Evolutionary conservation across 2,797 vertebrate genomes (phyloP).

Genomic region (Anas bernieri): DNA sequence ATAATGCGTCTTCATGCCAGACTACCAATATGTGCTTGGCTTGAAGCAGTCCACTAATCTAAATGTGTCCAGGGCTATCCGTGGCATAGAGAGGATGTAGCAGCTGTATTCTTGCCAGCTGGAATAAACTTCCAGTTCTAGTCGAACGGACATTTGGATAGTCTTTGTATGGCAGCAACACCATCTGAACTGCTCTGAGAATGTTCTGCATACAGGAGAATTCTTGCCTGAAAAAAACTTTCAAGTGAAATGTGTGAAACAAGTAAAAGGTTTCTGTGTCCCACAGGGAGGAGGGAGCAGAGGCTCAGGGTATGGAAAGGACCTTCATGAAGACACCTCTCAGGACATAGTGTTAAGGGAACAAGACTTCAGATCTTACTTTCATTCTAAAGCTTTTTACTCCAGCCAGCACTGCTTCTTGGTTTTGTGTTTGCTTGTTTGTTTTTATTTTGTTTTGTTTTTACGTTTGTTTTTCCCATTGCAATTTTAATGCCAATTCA

Average conservation of each 20-base stretch:
- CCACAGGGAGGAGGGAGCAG: background rate
- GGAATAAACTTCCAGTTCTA: background rate
- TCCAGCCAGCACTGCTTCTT: background rate
- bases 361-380: background rate
- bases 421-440: background rate
- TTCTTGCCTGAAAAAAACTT: background rate
- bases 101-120: background rate
- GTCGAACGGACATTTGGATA: background rate
- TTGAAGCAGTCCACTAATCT: background rate
- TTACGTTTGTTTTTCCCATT: fast-evolving
- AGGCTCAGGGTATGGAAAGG: background rate
- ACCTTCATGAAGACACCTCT: background rate
- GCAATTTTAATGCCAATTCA: background rate
- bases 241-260: background rate
- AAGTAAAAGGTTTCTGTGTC: background rate
- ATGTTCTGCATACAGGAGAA: background rate
- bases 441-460: background rate
- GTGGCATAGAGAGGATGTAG: background rate
- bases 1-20: background rate
- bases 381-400: background rate
- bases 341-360: background rate
- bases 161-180: background rate
- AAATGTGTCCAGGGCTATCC: background rate
- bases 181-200: background rate
- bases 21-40: background rate